Evolutionary conservation across 2,797 vertebrate genomes (phyloP).

Genomic region (Oryzias sinensis): DNA sequence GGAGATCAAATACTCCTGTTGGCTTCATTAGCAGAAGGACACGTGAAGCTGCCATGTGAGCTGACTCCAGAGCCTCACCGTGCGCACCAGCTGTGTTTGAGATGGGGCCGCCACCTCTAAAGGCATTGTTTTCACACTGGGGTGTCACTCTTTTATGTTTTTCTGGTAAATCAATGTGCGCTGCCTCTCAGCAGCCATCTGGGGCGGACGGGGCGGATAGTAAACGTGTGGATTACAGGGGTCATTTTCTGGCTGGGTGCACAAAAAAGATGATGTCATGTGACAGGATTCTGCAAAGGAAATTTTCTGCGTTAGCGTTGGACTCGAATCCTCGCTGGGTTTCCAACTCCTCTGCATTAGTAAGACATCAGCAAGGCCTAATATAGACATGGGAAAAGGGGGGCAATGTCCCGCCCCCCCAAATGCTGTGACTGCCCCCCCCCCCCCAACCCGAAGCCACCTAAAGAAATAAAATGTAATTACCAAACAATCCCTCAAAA

Average conservation of each 20-base stretch:
- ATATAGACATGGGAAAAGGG: no score
- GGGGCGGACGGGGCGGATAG: constrained; percentile 42
- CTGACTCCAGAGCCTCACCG: constrained; percentile 45
- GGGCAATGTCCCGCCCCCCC: no score
- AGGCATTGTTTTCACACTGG: constrained; percentile 70
- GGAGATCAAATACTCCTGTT: no score
- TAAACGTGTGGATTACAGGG: constrained; percentile 50
- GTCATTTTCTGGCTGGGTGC: constrained; percentile 46
- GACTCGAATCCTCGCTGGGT: no score
- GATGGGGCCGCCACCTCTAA: constrained; percentile 66
- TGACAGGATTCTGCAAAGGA: constrained; percentile 4
- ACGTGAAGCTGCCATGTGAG: constrained; percentile 55
- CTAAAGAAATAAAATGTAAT: no score
- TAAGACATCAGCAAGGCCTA: no score
- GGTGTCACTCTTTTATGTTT: constrained; percentile 70
- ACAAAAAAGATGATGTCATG: constrained; percentile 40
- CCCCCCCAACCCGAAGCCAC: no score
- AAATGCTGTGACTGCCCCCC: no score
- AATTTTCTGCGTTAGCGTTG: no score
- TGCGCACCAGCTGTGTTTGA: constrained; percentile 75
- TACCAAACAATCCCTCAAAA: no score
- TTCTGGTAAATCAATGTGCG: constrained; percentile 63
- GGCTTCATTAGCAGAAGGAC: constrained; percentile 31
- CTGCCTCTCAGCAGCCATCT: constrained; percentile 64
- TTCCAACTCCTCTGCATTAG: no score